Evolutionary conservation across 2,888 invertebrate genomes (phyloP), one percentile per base, ranked within the genome.

Genomic region (Drosophila borborema): DNA sequence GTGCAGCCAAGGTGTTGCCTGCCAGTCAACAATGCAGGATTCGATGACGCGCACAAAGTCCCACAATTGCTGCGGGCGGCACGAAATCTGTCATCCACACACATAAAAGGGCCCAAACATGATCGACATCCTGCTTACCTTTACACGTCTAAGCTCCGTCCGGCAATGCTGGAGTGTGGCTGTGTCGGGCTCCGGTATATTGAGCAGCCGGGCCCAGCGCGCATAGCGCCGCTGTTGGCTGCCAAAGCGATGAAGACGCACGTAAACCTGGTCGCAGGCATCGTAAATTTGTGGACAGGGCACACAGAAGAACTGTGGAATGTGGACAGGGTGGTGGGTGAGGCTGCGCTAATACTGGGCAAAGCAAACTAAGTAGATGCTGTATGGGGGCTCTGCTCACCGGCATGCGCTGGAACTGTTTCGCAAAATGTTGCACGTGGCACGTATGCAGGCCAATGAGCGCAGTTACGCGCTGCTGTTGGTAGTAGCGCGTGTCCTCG

Each of bases 1-100:
- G 91, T 96, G 96, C 90, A 96, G 96, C 99, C 99, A 99, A 10
- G 96, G 95, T 0, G 98, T 98, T 70, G 95, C 96, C 93, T 98
- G 98, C 99, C 99, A 99, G 92, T 97, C 97, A 75, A 97, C 96
- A 78, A 99, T 96, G 82, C 96, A 97, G 16, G 96, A 96, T 91
- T 95, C 95, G 61, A 98, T 97, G 74, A 98, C 95, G 85, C 95
- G 94, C 63, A 97, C 96, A 93, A 98, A 98, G 93, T 99, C 98
- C 99, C 99, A 99, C 18, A 98, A 94, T 93, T 96, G 95, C 95
- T 96, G 49, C 36, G 58, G 58, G 54, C 41, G 46, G 14, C 8
- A 63, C 41, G 23, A 34, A 45, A 61, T 28, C 36, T 60, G 66
- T 66, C 63, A 40, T 40, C 18, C 55, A 60, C 12, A 54, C 59